Base-by-base conservation (phyloP, 1,140 invertebrate genomes). In the Ectropis grisescens region DNA sequence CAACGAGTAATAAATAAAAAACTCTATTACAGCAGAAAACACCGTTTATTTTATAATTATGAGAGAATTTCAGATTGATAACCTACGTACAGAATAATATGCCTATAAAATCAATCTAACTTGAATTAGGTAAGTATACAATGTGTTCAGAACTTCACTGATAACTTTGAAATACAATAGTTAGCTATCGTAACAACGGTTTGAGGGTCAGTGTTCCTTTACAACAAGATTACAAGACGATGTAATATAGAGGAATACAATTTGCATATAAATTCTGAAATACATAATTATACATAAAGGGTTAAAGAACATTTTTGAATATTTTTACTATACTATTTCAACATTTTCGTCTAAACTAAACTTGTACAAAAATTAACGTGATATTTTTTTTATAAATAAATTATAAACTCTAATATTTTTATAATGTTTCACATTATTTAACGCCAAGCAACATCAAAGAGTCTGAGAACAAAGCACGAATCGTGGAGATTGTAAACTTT, bases 41-140 rank as follows among this genome's bases (percentile, higher is more conserved):
- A 83, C 82, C 76, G 82, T 83, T 83, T 83, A 83, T 83, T 83
- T 82, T 80, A 83, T 82, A 82, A 82, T 81, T 75, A 83, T 83
- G 78, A 83, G 79, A 83, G 78, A 83, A 83, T 75, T 78, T 82
- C 79, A 80, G 75, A 82, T 82, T 75, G 78, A 82, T 80, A 82
- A 80, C 72, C 75, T 81, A 81, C 78, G 64, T 82, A 83, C 68
- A 80, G 72, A 83, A 79, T 47, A 47, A 47, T 72, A 75, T 82
- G 62, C 72, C 71, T 81, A 78, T 74, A 78, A 81, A 78, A 81
- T 58, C 67, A 78, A 75, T 74, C 76, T 78, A 81, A 76, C 35
- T 75, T 64, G 62, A 74, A 75, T 76, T 74, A n/a, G n/a, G n/a
- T n/a, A n/a, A n/a, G n/a, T n/a, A 72, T 65, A 74, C 62, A 75